Evolutionary conservation across 2,888 invertebrate species (phyloP).

Genomic region (Hirtodrosophila trivittata): DNA sequence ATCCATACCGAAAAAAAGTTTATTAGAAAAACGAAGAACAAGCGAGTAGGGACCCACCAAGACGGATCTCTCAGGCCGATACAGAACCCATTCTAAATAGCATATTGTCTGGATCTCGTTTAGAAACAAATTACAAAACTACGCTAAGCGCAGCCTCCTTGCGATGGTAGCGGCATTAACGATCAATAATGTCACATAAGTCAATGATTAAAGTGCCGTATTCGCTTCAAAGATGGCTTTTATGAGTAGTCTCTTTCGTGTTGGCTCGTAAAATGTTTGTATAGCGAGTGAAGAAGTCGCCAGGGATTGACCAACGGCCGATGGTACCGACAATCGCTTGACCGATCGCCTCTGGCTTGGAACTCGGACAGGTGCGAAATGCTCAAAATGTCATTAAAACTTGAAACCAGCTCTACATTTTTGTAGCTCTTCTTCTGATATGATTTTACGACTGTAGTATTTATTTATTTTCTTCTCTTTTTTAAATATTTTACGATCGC

Average conservation of each 20-base stretch:
- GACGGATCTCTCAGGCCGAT: conserved; percentile 34
- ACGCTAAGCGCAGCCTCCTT: conserved; percentile 62
- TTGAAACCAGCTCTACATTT: conserved; percentile 49
- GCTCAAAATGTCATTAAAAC: conserved; percentile 24
- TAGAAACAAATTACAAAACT: conserved; percentile 74
- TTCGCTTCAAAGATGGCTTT: conserved; percentile 52
- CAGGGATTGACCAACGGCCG: conserved; percentile 29
- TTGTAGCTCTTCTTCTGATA: conserved; percentile 47
- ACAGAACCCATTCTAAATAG: conserved; percentile 67
- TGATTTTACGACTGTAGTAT: conserved; percentile 68
- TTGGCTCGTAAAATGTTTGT: conserved; percentile 48
- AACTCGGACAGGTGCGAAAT: conserved; percentile 65
- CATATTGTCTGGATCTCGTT: conserved; percentile 37
- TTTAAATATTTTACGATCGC: conserved; percentile 62
- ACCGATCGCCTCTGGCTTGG: conserved; percentile 13
- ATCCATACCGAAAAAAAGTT: conserved; percentile 18
- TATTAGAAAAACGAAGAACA: conserved; percentile 7
- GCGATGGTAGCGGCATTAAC: conserved; percentile 63
- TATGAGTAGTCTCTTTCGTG: conserved; percentile 29
- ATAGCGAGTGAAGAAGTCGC: conserved; percentile 21
- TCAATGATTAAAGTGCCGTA: conserved; percentile 68
- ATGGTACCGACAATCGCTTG: conserved; percentile 27
- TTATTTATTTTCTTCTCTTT: conserved; percentile 10
- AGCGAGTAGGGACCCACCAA: conserved; percentile 60
- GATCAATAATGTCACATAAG: conserved; percentile 79